Evolutionary conservation across 2,113 vertebrate species (phyloP).

Genomic region (Misgurnus mizolepis): DNA sequence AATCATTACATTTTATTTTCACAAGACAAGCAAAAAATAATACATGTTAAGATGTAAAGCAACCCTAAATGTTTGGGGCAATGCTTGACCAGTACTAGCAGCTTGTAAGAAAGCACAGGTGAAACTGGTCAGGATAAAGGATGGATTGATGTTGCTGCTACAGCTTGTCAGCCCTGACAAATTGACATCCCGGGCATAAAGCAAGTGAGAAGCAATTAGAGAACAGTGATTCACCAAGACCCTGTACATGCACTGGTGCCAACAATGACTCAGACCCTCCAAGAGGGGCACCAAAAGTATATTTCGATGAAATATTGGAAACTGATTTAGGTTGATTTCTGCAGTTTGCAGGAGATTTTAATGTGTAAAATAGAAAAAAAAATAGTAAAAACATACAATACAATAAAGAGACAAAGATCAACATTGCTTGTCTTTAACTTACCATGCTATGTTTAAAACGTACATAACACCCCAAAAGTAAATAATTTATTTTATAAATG

Average conservation of each 20-base stretch:
- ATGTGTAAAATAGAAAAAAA: constrained; percentile 66
- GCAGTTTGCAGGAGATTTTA: constrained; percentile 68
- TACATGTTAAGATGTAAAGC: neutral
- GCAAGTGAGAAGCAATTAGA: constrained; percentile 71
- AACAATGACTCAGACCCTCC: constrained; percentile 61
- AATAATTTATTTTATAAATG: too few species aligned
- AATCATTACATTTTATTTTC: too few species aligned
- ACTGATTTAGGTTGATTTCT: constrained; percentile 64
- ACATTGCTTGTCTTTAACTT: too few species aligned
- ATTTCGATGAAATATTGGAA: constrained; percentile 59
- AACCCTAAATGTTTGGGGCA: neutral
- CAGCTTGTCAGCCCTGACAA: constrained; percentile 71
- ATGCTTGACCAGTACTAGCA: neutral
- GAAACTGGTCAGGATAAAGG: constrained; percentile 60
- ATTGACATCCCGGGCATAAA: constrained; percentile 72
- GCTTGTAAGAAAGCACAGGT: neutral
- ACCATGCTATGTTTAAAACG: too few species aligned
- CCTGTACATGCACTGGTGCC: constrained; percentile 55
- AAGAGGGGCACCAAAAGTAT: constrained; percentile 49
- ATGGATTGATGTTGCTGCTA: constrained; percentile 68
- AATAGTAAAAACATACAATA: constrained; percentile 42
- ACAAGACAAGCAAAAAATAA: too few species aligned
- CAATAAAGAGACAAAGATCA: too few species aligned
- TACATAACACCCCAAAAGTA: too few species aligned
- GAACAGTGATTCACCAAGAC: constrained; percentile 68